Conservation (phyloP, 2,888 invertebrate genomes). For the Aphrophora alni region DNA sequence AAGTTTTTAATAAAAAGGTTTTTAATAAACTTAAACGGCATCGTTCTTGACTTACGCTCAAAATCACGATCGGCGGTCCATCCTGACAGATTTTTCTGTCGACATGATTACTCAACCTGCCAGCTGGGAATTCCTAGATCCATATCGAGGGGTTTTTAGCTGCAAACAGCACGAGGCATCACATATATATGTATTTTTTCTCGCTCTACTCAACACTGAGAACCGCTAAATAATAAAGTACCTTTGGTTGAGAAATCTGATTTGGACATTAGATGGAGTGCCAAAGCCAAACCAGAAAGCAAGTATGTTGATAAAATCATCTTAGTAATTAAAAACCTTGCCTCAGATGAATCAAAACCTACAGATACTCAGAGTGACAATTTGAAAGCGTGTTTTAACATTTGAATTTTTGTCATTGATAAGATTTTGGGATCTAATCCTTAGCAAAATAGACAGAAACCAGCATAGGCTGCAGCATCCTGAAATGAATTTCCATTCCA, state of each 20-base stretch:
- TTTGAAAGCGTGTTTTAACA: not conserved
- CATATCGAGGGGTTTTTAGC: no score
- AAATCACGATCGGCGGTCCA: no score
- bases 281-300: not conserved
- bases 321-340: not conserved
- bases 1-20: no score
- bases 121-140: no score
- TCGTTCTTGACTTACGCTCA: no score
- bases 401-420: not conserved
- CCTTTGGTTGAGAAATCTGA: not conserved
- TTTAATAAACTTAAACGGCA: no score
- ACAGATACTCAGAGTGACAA: not conserved
- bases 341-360: not conserved
- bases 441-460: not conserved
- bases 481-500: not conserved
- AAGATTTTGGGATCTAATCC: not conserved
- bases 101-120: no score
- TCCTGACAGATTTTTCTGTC: no score
- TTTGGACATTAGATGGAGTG: not conserved
- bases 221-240: not conserved
- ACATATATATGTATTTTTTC: not conserved
- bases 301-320: not conserved
- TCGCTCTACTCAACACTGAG: not conserved
- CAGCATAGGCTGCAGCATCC: not conserved
- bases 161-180: no score